phyloP scores from a whole-genome alignment of 2,113 vertebrate genomes.

The Archocentrus centrarchus region DNA sequence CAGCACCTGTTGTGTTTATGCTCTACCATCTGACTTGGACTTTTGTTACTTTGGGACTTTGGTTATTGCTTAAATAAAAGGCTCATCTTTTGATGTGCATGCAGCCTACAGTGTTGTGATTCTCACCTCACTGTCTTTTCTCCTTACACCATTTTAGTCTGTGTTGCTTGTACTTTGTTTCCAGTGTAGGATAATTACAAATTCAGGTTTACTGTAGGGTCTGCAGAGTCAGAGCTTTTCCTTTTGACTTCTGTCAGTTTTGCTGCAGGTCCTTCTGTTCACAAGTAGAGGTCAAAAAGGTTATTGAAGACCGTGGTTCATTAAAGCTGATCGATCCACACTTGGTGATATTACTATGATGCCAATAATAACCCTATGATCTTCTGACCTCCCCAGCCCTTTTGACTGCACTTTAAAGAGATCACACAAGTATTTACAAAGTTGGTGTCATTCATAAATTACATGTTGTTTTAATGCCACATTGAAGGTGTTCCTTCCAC shows the following conservation, averaged over 20 bases:
- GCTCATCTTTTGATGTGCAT: not conserved
- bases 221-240: not conserved
- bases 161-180: not conserved
- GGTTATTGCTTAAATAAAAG: not conserved
- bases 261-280: slow-evolving; percentile 1
- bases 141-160: not conserved
- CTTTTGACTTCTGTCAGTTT: not conserved
- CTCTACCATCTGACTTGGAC: not conserved
- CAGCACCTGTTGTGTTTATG: not conserved
- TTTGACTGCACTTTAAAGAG: slow-evolving; percentile 43
- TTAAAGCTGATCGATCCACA: slow-evolving; percentile 8
- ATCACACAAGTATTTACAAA: slow-evolving; percentile 12
- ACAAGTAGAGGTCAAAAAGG: slow-evolving; percentile 13
- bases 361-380: not conserved
- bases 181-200: not conserved
- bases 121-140: not conserved
- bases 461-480: slow-evolving; percentile 11
- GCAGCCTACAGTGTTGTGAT: not conserved
- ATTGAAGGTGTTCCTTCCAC: not conserved
- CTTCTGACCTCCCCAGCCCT: not conserved
- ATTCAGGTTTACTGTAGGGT: not conserved
- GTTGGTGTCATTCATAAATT: slow-evolving; percentile 50
- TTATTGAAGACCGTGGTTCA: not conserved
- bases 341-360: not conserved
- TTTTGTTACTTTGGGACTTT: not conserved